Percentiles rank a stretch among this genome's conserved stretches.
Evolutionary conservation across 35 echinoderm and acorn worm species (phyloP).

Genomic region (Lytechinus variegatus): DNA sequence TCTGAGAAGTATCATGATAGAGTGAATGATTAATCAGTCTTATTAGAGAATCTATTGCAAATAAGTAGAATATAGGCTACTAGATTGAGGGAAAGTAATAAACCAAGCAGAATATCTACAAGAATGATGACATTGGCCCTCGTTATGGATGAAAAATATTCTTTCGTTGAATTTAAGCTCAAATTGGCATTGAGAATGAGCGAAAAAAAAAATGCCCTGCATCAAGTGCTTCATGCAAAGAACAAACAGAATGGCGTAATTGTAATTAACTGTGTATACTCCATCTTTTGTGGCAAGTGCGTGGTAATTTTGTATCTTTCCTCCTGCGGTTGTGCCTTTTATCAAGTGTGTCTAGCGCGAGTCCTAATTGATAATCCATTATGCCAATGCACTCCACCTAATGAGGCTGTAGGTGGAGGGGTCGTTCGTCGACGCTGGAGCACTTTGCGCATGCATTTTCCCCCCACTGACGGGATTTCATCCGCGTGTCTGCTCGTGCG

Average conservation of each 20-base stretch:
- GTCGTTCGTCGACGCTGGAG: background rate
- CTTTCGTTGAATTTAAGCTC: background rate
- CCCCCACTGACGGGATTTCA: background rate
- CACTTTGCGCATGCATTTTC: background rate
- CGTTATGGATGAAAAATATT: background rate
- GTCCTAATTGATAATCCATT: conserved; percentile 13
- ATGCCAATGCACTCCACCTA: conserved; percentile 16
- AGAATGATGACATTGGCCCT: background rate
- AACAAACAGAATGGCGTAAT: background rate
- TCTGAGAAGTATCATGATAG: too few species aligned
- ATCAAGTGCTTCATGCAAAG: background rate
- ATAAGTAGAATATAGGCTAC: background rate
- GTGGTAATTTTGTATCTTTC: background rate
- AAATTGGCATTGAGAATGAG: background rate
- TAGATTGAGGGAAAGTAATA: background rate
- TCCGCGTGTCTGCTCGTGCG: background rate
- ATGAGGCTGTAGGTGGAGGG: background rate
- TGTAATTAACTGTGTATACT: background rate
- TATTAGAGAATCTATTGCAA: background rate
- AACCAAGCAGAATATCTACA: background rate
- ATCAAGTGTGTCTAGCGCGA: conserved; percentile 1
- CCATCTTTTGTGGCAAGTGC: background rate
- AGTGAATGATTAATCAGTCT: background rate
- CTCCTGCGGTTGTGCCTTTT: background rate
- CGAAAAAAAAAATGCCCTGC: background rate